Percentiles rank a stretch among this genome's conserved stretches.
These are phyloP conservation scores for Aspiorhynchus laticeps DNA, from an alignment of 2,113 vertebrate species.

Conservation along the genomic window DNA sequence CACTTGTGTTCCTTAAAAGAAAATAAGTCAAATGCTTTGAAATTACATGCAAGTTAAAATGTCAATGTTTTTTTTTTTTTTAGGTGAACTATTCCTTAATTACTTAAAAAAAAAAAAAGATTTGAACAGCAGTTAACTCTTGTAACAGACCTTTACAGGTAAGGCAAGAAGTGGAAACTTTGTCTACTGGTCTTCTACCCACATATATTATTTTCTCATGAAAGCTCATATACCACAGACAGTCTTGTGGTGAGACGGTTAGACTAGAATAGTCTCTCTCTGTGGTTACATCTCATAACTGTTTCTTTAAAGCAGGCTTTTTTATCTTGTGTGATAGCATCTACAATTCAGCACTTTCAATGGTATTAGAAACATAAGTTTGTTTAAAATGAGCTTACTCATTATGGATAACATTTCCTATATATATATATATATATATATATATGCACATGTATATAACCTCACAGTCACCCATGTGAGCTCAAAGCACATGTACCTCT, in stretches of 20 bases:
- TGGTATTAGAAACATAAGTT: background rate
- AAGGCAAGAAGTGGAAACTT: background rate
- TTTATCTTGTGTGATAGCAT: background rate
- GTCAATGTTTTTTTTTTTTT: background rate
- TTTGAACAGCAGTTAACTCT: too few species aligned
- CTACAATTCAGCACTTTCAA: background rate
- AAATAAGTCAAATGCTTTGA: background rate
- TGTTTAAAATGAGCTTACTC: conserved; percentile 2
- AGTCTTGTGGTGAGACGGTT: background rate
- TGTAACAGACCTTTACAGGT: background rate
- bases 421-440: background rate
- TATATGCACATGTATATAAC: background rate
- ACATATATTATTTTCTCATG: conserved; percentile 3
- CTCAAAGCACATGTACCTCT: background rate
- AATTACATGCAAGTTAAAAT: background rate
- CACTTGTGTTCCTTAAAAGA: background rate
- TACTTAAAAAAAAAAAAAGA: too few species aligned
- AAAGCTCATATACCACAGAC: conserved; percentile 4
- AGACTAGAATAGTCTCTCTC: background rate
- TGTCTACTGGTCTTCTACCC: background rate
- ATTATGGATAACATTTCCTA: background rate
- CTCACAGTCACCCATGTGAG: conserved; percentile 37
- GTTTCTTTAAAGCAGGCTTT: conserved; percentile 16
- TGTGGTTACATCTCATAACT: conserved; percentile 31
- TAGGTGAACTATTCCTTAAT: too few species aligned